Base-by-base conservation (phyloP, 2,888 invertebrate genomes). In the Lysandra bellargus region DNA sequence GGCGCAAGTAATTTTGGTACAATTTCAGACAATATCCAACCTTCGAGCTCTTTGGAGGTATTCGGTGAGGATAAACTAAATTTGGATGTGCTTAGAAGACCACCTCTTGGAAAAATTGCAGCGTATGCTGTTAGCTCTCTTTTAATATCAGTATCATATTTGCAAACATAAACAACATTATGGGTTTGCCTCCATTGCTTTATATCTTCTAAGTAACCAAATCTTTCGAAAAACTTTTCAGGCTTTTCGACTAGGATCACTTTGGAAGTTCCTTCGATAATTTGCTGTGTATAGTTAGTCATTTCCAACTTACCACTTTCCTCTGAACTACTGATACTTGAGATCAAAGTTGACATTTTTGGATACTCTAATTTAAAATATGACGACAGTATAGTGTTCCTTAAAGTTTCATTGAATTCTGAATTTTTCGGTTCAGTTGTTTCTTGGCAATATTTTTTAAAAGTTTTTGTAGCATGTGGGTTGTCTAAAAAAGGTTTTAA, bases 211-310 rank as follows among this genome's bases (percentile, higher is more conserved):
- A 79, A 79, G 74, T 79, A 79, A 23, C 60, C n/a, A 14, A 74
- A 60, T 17, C 79, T 60, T 57, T 79, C 73, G n/a, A 40, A 44
- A 30, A 33, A 57, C 30, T 44, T 73, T 72, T 60, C 74, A 40
- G 74, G 57, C 9, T 53, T 79, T 40, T 79, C 79, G 6, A 79
- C 72, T 9, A 79, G 7, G 60, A 79, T 74, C 37, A 37, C 6
- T 72, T 79, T 79, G 57, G 79, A 23, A 23, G 79, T 79, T 74
- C 79, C 79, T 74, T 73, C 57, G 7, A 79, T 60, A 2, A 60
- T 60, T 53, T 74, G 37, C 60, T 40, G 74, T 1, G 74, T 60
- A 74, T 79, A 79, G 23, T 57, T 57, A 9, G 73, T 40, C n/a
- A 9, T 60, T 30, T 9, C 40, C 44, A 74, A 74, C 14, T 40